Conservation (phyloP, 2,797 vertebrate species). For the Liasis olivaceus region DNA sequence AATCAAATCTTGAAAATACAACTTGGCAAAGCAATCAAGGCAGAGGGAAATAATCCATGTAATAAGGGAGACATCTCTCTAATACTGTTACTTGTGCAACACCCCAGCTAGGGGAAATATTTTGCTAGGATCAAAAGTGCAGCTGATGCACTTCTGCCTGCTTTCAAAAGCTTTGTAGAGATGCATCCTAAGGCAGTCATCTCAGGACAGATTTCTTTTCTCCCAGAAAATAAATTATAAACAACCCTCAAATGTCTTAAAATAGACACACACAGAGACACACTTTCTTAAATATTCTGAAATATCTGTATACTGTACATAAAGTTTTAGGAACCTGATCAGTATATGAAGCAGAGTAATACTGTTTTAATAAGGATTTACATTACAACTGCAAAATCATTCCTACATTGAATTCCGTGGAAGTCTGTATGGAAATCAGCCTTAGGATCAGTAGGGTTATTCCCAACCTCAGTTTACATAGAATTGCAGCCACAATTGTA, state of each 20-base stretch:
- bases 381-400: slow-evolving; percentile 48
- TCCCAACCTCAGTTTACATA: background rate
- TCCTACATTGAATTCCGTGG: background rate
- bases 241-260: slow-evolving; percentile 40
- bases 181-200: slow-evolving; percentile 16
- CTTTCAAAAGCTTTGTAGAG: background rate
- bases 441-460: background rate
- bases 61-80: slow-evolving; percentile 1
- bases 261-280: slow-evolving; percentile 39
- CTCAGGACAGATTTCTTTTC: slow-evolving; percentile 38
- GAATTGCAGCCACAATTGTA: slow-evolving; percentile 21
- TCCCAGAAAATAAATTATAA: slow-evolving; percentile 37
- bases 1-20: slow-evolving; percentile 49
- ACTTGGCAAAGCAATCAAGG: slow-evolving; percentile 49
- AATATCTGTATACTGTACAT: slow-evolving; percentile 53
- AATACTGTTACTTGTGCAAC: background rate
- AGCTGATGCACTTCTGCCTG: background rate
- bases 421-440: background rate
- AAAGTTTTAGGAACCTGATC: slow-evolving; percentile 51
- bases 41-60: slow-evolving; percentile 51
- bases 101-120: background rate
- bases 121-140: background rate
- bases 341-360: slow-evolving; percentile 39
- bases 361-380: slow-evolving; percentile 47
- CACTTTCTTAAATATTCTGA: slow-evolving; percentile 41